Percentiles rank a stretch among this genome's conserved stretches.
Conservation (phyloP, 2,888 invertebrate genomes). For the Ypsolopha sequella region DNA sequence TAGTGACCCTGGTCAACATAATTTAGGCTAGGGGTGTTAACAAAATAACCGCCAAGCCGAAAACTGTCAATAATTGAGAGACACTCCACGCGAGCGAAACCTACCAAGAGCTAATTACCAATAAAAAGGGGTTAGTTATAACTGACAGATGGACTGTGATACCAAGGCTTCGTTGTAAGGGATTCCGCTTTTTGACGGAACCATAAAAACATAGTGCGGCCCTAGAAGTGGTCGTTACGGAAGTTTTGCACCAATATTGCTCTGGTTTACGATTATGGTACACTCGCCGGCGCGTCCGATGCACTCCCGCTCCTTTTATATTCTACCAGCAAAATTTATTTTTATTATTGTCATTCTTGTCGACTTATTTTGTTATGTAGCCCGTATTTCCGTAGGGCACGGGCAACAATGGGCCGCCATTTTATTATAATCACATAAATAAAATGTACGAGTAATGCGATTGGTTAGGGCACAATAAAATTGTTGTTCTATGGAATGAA, state of each 20-base stretch:
- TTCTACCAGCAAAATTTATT: constrained; percentile 16
- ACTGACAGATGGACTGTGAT: no score
- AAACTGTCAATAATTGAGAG: no score
- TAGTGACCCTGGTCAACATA: no score
- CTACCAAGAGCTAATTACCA: no score
- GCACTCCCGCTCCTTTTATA: constrained; percentile 8
- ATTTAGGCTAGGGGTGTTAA: no score
- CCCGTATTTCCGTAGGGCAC: constrained; percentile 2
- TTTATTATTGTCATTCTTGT: constrained; percentile 14
- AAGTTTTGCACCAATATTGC: constrained; percentile 3
- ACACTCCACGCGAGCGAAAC: no score
- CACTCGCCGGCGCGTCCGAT: constrained; percentile 5
- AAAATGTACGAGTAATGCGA: neutral
- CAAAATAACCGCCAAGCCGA: no score
- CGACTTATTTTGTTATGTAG: constrained; percentile 4
- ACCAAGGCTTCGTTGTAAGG: no score
- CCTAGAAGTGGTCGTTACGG: constrained; percentile 6
- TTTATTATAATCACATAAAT: constrained; percentile 3
- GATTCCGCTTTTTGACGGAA: no score
- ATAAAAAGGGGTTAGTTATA: no score
- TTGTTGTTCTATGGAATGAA: neutral
- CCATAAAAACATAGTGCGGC: no score
- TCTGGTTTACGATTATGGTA: constrained; percentile 6
- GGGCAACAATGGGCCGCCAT: neutral
- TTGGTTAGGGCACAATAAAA: constrained; percentile 1